Percentiles rank a stretch among this genome's conserved stretches.
Conservation (phyloP, 1,140 invertebrate species). For the Archivesica marissinica region DNA sequence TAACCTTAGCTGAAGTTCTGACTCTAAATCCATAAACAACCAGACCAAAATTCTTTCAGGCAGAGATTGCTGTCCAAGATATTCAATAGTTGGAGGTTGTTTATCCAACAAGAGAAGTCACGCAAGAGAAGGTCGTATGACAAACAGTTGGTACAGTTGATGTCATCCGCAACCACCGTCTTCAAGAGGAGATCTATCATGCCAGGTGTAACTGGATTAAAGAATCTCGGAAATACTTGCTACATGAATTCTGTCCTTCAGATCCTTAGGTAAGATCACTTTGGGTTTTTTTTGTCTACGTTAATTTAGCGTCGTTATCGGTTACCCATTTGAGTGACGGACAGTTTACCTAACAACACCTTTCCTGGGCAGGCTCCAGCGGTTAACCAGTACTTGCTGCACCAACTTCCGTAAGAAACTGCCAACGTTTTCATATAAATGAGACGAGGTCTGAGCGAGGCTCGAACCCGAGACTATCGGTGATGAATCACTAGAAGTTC, state of each 20-base stretch:
- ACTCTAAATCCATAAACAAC: background rate
- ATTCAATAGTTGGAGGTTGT: slow-evolving; percentile 65
- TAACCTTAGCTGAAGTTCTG: background rate
- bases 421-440: no score
- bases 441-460: no score
- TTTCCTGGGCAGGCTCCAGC: no score
- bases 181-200: slow-evolving; percentile 70
- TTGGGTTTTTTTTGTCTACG: no score
- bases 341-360: no score
- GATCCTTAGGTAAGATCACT: slow-evolving; percentile 77
- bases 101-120: slow-evolving; percentile 28
- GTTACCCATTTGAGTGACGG: no score
- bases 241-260: slow-evolving; percentile 83
- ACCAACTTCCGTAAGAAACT: no score
- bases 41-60: slow-evolving; percentile 54
- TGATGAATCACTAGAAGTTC: no score
- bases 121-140: slow-evolving; percentile 5
- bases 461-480: no score
- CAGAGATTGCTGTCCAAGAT: slow-evolving; percentile 65
- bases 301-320: no score
- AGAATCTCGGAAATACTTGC: slow-evolving; percentile 82
- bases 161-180: slow-evolving; percentile 33
- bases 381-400: no score
- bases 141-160: slow-evolving; percentile 4
- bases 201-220: slow-evolving; percentile 79